These are phyloP conservation scores for Formica exsecta DNA, from an alignment of 1,140 invertebrate species.

Conservation along the genomic window DNA sequence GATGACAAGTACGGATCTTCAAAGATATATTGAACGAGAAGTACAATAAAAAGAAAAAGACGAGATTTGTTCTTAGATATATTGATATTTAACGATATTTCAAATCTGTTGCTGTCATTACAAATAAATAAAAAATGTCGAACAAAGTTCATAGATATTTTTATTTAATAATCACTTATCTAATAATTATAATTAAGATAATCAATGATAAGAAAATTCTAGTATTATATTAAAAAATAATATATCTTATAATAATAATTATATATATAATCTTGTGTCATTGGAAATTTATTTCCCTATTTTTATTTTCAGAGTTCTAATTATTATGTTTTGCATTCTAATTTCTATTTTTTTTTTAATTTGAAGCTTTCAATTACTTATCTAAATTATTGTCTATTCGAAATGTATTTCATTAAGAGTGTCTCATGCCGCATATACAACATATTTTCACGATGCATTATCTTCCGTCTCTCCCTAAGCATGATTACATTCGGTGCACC, in stretches of 20 bases:
- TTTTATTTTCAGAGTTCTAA: not conserved
- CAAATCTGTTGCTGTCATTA: not conserved
- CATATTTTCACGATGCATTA: no score
- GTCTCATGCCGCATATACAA: no score
- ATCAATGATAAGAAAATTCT: not conserved
- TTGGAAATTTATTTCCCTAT: not conserved
- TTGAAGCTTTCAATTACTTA: not conserved
- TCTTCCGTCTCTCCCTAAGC: conserved; percentile 4
- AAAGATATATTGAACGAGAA: not conserved
- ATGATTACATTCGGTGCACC: conserved; percentile 1
- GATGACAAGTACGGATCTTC: not conserved
- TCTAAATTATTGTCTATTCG: no score
- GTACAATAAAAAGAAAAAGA: not conserved
- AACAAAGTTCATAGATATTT: not conserved
- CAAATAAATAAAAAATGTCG: not conserved
- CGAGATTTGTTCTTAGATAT: not conserved
- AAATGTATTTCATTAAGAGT: no score
- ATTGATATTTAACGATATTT: not conserved
- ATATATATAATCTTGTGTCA: conserved; percentile 12
- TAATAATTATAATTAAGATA: not conserved
- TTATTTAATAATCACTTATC: conserved; percentile 1
- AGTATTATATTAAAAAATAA: not conserved
- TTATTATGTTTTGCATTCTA: not conserved
- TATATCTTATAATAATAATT: not conserved
- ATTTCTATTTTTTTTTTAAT: not conserved